Percentiles rank a stretch among this genome's conserved stretches.
These are phyloP conservation scores for Anorthoa munda DNA, from an alignment of 2,888 invertebrate genomes.

Conservation along the genomic window DNA sequence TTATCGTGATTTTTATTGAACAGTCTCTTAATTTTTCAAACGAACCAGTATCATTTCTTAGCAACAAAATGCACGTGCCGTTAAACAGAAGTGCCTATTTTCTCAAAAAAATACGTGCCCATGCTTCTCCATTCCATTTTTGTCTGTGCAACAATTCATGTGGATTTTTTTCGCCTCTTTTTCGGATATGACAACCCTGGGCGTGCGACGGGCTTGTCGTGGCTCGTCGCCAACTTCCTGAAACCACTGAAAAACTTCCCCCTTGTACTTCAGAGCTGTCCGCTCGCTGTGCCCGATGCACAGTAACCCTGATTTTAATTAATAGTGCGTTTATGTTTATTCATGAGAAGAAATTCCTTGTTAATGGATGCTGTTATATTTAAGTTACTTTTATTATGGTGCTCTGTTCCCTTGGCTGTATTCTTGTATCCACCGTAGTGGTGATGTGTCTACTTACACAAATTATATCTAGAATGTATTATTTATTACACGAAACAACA, in stretches of 20 bases:
- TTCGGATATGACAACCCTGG: conserved; percentile 61
- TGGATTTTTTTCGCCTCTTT: conserved; percentile 50
- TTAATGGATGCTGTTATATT: too few species aligned
- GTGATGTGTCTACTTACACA: not conserved
- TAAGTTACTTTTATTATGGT: too few species aligned
- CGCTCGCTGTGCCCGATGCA: conserved; percentile 30
- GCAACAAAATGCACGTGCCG: conserved; percentile 15
- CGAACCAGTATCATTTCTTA: conserved; percentile 19
- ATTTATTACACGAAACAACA: not conserved
- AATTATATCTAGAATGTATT: too few species aligned
- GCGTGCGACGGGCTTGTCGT: conserved; percentile 52
- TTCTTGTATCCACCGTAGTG: not conserved
- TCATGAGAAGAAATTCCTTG: not conserved
- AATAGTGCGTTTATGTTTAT: conserved; percentile 24
- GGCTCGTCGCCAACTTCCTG: conserved; percentile 69
- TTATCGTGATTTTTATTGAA: conserved; percentile 8
- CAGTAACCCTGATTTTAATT: conserved; percentile 50
- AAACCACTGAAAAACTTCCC: conserved; percentile 66
- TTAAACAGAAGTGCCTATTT: conserved; percentile 62
- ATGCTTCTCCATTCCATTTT: conserved; percentile 53
- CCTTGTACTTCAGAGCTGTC: conserved; percentile 54
- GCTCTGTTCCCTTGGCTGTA: not conserved
- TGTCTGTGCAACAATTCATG: conserved; percentile 50
- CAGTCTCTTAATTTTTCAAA: conserved; percentile 6
- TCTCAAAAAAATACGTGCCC: conserved; percentile 50